phyloP scores from a whole-genome alignment of 1,140 invertebrate species.

The Cyclargus thomasi region DNA sequence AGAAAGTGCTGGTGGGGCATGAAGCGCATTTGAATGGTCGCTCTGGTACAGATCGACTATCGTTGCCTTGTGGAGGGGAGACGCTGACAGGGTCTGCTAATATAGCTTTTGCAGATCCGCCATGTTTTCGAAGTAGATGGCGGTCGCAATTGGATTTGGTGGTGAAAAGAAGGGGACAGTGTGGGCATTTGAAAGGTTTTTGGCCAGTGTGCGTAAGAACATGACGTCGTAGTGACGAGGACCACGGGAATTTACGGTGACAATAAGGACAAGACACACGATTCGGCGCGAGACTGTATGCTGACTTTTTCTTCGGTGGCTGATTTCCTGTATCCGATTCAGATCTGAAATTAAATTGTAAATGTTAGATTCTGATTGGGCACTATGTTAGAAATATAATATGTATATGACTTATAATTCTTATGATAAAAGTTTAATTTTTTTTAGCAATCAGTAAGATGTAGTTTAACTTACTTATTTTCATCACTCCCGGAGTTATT shows the following conservation, averaged over 20 bases:
- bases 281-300: constrained; percentile 95
- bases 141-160: constrained; percentile 98
- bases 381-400: too few relatives aligned
- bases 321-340: constrained; percentile 73
- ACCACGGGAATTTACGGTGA: constrained; percentile 95
- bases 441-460: too few relatives aligned
- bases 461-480: constrained; percentile 80
- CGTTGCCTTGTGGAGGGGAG: constrained; percentile 48
- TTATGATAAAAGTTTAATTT: too few relatives aligned
- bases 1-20: constrained; percentile 90
- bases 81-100: constrained; percentile 58
- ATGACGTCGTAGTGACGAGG: constrained; percentile 92
- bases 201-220: constrained; percentile 96
- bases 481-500: constrained; percentile 89
- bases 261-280: constrained; percentile 94
- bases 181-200: constrained; percentile 95
- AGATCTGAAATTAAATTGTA: constrained; percentile 66
- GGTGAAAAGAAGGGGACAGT: constrained; percentile 94
- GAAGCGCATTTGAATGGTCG: constrained; percentile 89
- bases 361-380: neutral
- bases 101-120: constrained; percentile 67
- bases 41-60: constrained; percentile 82
- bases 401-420: neutral
- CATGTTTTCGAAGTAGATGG: constrained; percentile 93
- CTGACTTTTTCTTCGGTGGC: constrained; percentile 91